Conservation (phyloP, 2,113 vertebrate genomes). For the Xiphias gladius region DNA sequence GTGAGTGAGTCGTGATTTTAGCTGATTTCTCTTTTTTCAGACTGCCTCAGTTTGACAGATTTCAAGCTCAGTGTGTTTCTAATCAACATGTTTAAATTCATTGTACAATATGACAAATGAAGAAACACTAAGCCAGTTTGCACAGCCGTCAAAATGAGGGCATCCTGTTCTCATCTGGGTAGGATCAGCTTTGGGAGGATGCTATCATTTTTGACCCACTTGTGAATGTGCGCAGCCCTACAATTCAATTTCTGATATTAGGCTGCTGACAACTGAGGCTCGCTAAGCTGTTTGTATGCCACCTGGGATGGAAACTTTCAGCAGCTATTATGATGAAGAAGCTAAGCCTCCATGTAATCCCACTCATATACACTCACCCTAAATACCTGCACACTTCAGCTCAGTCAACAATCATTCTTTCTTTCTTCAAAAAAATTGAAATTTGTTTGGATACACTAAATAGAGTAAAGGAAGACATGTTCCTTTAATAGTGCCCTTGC, state of each 20-base stretch:
- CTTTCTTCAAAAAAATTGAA: too few relatives aligned
- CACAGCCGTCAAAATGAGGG: constrained; percentile 52
- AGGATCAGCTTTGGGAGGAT: constrained; percentile 67
- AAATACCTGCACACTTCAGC: constrained; percentile 67
- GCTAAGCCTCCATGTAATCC: constrained; percentile 76
- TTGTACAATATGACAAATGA: constrained; percentile 45
- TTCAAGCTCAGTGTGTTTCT: background rate
- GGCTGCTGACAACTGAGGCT: constrained; percentile 48
- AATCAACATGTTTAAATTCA: constrained; percentile 4
- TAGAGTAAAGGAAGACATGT: background rate
- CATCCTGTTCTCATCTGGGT: constrained; percentile 56
- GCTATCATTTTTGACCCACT: constrained; percentile 73
- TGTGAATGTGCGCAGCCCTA: constrained; percentile 32
- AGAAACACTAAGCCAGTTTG: constrained; percentile 57
- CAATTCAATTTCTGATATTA: constrained; percentile 69
- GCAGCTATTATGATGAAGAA: constrained; percentile 66
- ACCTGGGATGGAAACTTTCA: constrained; percentile 77
- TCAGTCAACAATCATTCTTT: constrained; percentile 41
- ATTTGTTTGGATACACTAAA: background rate
- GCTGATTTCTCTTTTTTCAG: background rate
- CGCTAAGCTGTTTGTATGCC: constrained; percentile 71
- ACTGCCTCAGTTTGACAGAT: background rate
- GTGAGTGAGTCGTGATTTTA: too few relatives aligned
- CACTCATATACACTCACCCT: constrained; percentile 47
- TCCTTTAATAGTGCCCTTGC: background rate